phyloP scores from a whole-genome alignment of 2,888 invertebrate genomes.

The Drosophila acutilabella region DNA sequence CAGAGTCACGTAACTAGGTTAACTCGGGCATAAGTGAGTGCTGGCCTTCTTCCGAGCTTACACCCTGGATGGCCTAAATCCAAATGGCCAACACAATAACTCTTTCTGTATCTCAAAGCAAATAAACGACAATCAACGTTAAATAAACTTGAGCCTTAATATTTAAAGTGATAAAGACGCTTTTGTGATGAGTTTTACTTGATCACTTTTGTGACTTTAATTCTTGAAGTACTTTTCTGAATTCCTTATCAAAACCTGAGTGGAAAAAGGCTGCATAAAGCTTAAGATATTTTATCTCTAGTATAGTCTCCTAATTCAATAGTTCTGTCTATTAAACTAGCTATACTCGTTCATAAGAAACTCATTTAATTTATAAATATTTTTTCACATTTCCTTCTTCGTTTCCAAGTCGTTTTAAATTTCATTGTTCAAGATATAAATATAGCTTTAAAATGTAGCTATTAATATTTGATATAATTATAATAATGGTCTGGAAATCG shows the following conservation, averaged over 20 bases:
- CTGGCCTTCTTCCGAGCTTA: constrained; percentile 55
- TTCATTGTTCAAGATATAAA: not conserved
- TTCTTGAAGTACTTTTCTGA: not conserved
- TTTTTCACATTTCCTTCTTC: too few relatives aligned
- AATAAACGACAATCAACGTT: constrained; percentile 1
- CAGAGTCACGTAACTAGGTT: constrained; percentile 75
- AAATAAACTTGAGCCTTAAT: not conserved
- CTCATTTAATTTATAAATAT: too few relatives aligned
- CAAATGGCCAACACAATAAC: constrained; percentile 10
- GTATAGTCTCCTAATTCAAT: too few relatives aligned
- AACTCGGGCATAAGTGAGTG: constrained; percentile 41
- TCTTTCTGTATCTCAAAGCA: not conserved
- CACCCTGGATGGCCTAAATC: constrained; percentile 49
- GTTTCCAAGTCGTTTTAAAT: too few relatives aligned
- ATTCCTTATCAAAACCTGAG: too few relatives aligned
- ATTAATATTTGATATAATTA: too few relatives aligned
- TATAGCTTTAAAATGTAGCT: not conserved
- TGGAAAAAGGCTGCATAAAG: too few relatives aligned
- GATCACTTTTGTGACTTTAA: not conserved
- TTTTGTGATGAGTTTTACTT: not conserved
- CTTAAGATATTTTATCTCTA: too few relatives aligned
- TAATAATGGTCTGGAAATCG: too few relatives aligned
- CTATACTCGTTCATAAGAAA: too few relatives aligned
- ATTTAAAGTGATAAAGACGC: not conserved
- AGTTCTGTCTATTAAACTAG: too few relatives aligned